Evolutionary conservation across 2,888 invertebrate species (phyloP), one percentile per base, ranked within the genome.

Genomic region (Glyphotaelius pellucidus): DNA sequence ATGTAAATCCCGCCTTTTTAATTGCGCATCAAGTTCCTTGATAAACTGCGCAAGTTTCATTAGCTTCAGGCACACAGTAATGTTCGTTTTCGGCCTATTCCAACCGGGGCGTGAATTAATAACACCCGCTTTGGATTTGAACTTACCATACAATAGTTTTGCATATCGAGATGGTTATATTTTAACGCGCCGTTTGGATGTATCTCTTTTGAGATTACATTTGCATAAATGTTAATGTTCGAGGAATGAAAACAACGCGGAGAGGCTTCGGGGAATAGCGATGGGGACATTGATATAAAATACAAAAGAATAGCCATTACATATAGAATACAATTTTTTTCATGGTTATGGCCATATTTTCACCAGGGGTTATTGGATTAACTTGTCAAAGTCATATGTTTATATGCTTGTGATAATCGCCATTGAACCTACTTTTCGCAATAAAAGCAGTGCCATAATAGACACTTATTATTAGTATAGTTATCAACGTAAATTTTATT

Each of bases 161-260:
- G 67, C n/a, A 67, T 67, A 25, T 67, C 67, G 67, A 67, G 67
- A 67, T n/a, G 67, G 52, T 88, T 52, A 88, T 67, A 89, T 79
- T 89, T 35, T 35, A 79, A 25, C 67, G 25, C 35, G 42, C 67
- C 35, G 67, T 87, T 35, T 67, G 67, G 25, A 67, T 67, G 67
- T 67, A 67, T 67, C 31, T 86, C 47, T 42, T 89, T 89, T 89
- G 25, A 89, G 88, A 89, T 79, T 89, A 80, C 88, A 89, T 89
- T 89, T 89, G 88, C 88, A 89, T 89, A 89, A 89, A 89, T 79
- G 80, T 67, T 52, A 87, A 67, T 87, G 30, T 31, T 87, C 87
- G 14, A 32, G 31, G 19, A 87, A 86, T 86, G 86, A 86, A 86
- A 86, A 42, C 47, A 85, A n/a, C 42, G 35, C n/a, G n/a, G 86